Conservation (phyloP, 2,113 vertebrate genomes). For the Lynx canadensis region DNA sequence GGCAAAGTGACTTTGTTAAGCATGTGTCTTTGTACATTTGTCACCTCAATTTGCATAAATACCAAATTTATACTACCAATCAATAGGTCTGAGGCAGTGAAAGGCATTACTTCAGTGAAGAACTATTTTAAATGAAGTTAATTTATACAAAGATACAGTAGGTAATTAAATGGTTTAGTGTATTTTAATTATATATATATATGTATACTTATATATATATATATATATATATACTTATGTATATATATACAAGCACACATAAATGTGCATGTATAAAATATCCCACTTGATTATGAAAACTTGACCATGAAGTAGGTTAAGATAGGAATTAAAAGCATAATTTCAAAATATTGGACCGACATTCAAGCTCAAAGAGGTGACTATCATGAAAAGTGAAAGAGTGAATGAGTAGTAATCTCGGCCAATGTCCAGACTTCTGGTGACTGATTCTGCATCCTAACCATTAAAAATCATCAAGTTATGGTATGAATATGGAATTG, state of each 20-base stretch:
- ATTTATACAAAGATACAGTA: background rate
- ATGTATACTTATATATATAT: background rate
- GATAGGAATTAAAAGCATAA: background rate
- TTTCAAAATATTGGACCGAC: background rate
- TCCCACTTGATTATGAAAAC: background rate
- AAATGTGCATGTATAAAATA: background rate
- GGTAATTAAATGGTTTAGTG: background rate
- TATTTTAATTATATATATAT: background rate
- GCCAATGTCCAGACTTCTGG: background rate
- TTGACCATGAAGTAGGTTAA: background rate
- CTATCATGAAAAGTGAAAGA: background rate
- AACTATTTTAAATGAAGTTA: background rate
- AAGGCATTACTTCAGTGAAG: background rate
- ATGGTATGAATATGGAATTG: background rate
- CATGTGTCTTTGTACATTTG: background rate
- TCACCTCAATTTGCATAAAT: constrained; percentile 3
- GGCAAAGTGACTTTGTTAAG: background rate
- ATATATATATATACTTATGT: background rate
- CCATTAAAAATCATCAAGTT: background rate
- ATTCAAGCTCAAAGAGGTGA: background rate
- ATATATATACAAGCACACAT: background rate
- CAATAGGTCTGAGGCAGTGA: background rate
- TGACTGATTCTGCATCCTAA: background rate
- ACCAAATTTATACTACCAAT: background rate
- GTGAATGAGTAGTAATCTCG: background rate